phyloP scores from a whole-genome alignment of 2,797 vertebrate genomes.

The Pangasius larnaudii region DNA sequence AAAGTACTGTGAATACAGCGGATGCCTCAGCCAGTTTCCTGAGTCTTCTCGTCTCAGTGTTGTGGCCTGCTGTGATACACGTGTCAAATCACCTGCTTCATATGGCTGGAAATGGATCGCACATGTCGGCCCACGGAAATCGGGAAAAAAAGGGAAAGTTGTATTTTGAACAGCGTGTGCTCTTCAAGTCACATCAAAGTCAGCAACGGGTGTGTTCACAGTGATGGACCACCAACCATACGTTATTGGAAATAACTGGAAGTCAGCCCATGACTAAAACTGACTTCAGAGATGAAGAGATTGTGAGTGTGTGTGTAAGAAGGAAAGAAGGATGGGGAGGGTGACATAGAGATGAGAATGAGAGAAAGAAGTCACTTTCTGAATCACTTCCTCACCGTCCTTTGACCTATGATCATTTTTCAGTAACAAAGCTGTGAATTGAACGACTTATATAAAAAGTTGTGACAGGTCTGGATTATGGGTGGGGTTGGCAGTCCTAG shows the following conservation, averaged over 20 bases:
- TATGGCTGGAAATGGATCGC: conserved; percentile 51
- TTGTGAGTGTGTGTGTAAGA: not conserved
- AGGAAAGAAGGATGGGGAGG: conserved; percentile 25
- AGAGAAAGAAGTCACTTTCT: conserved; percentile 6
- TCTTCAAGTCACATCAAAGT: conserved; percentile 69
- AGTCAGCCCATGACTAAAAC: conserved; percentile 32
- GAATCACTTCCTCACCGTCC: conserved; percentile 4
- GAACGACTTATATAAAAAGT: not conserved
- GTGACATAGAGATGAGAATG: not conserved
- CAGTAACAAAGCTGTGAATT: not conserved
- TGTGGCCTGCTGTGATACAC: conserved; percentile 38
- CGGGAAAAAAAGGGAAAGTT: not conserved
- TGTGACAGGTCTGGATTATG: not conserved
- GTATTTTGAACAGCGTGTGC: conserved; percentile 61
- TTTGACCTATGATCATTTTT: not conserved
- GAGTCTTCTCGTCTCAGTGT: not conserved
- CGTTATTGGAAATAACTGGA: conserved; percentile 54
- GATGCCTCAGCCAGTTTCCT: conserved; percentile 24
- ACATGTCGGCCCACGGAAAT: conserved; percentile 42
- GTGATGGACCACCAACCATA: conserved; percentile 55
- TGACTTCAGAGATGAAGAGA: conserved; percentile 21
- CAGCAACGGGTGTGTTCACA: conserved; percentile 50
- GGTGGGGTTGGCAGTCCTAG: not conserved
- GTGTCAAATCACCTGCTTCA: conserved; percentile 67
- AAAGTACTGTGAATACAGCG: not conserved